Evolutionary conservation across 30 jellyfish, hydroid and myxozoan genomes (phyloP).

Genomic region (Turritopsis rubra): DNA sequence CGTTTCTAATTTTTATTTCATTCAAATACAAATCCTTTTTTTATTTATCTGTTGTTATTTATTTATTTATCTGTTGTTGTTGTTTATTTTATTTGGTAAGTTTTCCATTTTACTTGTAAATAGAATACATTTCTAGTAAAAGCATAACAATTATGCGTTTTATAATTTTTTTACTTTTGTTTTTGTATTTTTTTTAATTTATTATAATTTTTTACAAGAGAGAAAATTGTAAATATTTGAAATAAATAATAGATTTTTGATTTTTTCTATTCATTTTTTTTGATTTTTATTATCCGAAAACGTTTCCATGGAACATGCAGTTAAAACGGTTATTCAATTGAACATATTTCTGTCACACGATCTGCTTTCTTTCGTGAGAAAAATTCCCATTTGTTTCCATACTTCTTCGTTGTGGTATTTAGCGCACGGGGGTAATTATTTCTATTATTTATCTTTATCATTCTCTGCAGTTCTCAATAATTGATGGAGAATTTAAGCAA

Average conservation of each 20-base stretch:
- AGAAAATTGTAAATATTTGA: not conserved
- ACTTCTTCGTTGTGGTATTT: too few species aligned
- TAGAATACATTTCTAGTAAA: not conserved
- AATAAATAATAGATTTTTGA: not conserved
- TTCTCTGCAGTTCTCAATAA: not conserved
- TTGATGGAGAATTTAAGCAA: not conserved
- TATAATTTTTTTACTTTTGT: not conserved
- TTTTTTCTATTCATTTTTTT: not conserved
- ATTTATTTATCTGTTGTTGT: not conserved
- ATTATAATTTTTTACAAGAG: not conserved
- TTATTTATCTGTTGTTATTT: too few species aligned
- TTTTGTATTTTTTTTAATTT: too few species aligned
- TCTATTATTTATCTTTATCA: not conserved
- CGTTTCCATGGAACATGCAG: not conserved
- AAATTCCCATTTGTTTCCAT: too few species aligned
- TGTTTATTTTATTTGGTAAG: not conserved
- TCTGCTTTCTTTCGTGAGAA: not conserved
- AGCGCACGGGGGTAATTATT: too few species aligned
- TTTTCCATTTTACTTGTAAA: not conserved
- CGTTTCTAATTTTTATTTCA: not conserved
- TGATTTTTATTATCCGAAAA: not conserved
- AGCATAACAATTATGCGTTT: not conserved
- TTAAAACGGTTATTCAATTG: not conserved
- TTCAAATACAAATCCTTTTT: not conserved
- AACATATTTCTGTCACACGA: not conserved